Base-by-base conservation (phyloP, 2,797 vertebrate species). In the Clarias pachynema region DNA sequence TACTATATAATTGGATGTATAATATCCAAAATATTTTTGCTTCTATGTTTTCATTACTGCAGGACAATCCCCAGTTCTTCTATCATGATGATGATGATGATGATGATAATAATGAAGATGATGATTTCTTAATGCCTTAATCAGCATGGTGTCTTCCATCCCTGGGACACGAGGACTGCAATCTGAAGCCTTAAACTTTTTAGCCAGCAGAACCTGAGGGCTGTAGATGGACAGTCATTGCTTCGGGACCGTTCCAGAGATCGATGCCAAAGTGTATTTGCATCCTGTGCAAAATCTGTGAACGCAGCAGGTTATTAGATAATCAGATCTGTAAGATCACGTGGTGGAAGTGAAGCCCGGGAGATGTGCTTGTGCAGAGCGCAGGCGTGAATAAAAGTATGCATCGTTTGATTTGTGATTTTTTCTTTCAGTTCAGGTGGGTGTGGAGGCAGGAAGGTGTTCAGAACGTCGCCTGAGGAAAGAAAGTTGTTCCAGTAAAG, bases 391-490 rank as follows among this genome's bases (percentile, higher is more conserved):
- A 78, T 37, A 78, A 37, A 78, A 60, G 16, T 60, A 10, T 37
- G 10, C 56, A 24, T 37, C 5, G 22, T 79, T 65, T 65, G 60
- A 44, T 44, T 18, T 59, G 37, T n/a, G n/a, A n/a, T 80, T 60
- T 60, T 65, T 65, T 72, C 18, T 22, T 65, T 49, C 62, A 12
- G n/a, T 49, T 65, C 60, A 65, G 60, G 31, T 49, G 60, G 37
- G 37, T 66, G 78, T 79, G 63, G 65, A 79, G 60, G 24, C 60
- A 80, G 78, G 60, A 80, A 80, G 9, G 60, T 65, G 60, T 26
- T 65, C 37, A 29, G 37, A 80, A 80, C 1, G 10, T 18, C 16
- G 78, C 78, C 62, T 29, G 78, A 80, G 60, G 60, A 40, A 65
- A 29, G 60, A 65, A 14, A 49, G 37, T 4, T 29, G 24, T 63